Conservation (phyloP, 1,140 invertebrate genomes). For the Trissolcus basalis region DNA sequence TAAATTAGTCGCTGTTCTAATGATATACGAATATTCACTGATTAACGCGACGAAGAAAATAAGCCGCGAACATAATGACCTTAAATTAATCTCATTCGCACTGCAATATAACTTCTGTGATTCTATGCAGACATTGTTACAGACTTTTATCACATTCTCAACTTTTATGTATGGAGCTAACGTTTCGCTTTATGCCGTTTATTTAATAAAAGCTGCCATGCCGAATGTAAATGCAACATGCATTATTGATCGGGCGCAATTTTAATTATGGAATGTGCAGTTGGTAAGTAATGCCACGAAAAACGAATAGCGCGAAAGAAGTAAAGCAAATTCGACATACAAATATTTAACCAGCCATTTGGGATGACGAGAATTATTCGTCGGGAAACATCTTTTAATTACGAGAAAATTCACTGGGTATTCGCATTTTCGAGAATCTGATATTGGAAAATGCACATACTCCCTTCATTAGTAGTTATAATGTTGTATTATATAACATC, state of each 20-base stretch:
- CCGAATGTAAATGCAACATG: not conserved
- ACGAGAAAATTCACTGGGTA: conserved; percentile 7
- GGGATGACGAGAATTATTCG: not conserved
- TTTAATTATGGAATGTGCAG: not conserved
- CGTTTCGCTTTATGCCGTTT: conserved; percentile 14
- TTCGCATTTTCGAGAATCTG: no score
- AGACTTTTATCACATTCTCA: conserved; percentile 21
- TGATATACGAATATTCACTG: conserved; percentile 32
- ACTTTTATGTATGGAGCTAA: conserved; percentile 4
- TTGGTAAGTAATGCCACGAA: not conserved
- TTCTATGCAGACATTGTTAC: conserved; percentile 18
- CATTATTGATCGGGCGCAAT: conserved; percentile 4
- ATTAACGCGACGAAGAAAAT: conserved; percentile 23
- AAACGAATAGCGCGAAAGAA: not conserved
- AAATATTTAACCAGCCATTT: conserved; percentile 6
- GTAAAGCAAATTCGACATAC: not conserved
- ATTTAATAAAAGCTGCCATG: conserved; percentile 1
- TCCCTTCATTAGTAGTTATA: no score
- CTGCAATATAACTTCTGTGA: conserved; percentile 9
- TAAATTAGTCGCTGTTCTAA: conserved; percentile 5
- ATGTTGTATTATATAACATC: no score
- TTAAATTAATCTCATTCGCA: conserved; percentile 34
- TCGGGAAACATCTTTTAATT: conserved; percentile 18
- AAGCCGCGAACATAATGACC: conserved; percentile 16
- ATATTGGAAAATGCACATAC: no score